phyloP scores from a whole-genome alignment of 1,140 invertebrate species.

The Rhizoglyphus robini region DNA sequence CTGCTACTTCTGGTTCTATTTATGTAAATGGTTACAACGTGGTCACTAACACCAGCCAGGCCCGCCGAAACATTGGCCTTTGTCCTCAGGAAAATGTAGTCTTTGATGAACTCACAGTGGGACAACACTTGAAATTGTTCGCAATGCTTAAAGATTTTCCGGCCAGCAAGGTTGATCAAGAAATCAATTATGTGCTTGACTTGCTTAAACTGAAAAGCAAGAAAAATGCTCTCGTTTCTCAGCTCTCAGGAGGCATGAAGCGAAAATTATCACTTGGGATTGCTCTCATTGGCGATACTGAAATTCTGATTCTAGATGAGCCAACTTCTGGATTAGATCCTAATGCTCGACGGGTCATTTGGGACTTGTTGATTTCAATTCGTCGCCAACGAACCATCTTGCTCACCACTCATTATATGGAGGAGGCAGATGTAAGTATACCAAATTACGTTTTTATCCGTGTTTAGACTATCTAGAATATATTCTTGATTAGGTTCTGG shows the following conservation, averaged over 20 bases:
- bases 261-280: conserved; percentile 73
- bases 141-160: conserved; percentile 46
- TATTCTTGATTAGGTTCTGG: conserved; percentile 31
- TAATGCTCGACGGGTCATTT: conserved; percentile 43
- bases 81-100: conserved; percentile 61
- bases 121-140: conserved; percentile 22
- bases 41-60: conserved; percentile 37
- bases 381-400: conserved; percentile 54
- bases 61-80: conserved; percentile 58
- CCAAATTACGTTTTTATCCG: background rate
- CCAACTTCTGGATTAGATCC: conserved; percentile 41
- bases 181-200: conserved; percentile 34
- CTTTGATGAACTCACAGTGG: conserved; percentile 35
- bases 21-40: conserved; percentile 52
- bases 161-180: conserved; percentile 37
- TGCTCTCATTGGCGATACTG: conserved; percentile 52
- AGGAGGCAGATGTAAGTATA: conserved; percentile 63
- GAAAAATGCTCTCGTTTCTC: conserved; percentile 48
- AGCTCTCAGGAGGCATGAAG: conserved; percentile 71
- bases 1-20: conserved; percentile 52
- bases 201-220: conserved; percentile 44
- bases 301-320: conserved; percentile 22
- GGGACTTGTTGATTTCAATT: conserved; percentile 39
- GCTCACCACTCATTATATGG: conserved; percentile 94
- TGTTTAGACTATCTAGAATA: background rate